These are phyloP conservation scores for Tricholaema leucomelas DNA, from an alignment of 2,113 vertebrate species.

Conservation along the genomic window DNA sequence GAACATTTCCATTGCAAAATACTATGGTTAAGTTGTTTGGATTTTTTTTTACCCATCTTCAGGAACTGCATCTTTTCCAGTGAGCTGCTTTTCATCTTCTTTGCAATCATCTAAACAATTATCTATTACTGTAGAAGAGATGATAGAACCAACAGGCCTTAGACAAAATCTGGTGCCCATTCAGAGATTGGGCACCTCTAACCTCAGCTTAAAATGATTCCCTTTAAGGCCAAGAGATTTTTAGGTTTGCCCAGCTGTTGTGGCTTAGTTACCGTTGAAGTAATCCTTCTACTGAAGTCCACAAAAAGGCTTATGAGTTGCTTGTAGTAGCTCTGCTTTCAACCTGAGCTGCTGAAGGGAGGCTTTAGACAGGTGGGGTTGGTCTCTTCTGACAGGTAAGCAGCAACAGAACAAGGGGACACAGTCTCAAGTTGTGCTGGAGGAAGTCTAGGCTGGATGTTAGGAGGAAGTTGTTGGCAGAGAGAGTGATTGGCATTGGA, in stretches of 20 bases:
- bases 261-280: background rate
- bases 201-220: background rate
- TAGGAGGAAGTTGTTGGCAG: too few species aligned
- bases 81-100: background rate
- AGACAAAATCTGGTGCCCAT: too few species aligned
- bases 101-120: background rate
- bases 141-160: too few species aligned
- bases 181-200: background rate
- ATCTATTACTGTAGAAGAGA: too few species aligned
- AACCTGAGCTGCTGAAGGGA: background rate
- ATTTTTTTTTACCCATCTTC: background rate
- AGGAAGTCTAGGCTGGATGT: too few species aligned
- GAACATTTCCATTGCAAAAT: background rate
- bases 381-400: too few species aligned
- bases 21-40: background rate
- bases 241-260: background rate
- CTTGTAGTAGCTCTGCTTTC: rapidly evolving
- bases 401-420: too few species aligned
- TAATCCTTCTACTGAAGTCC: background rate
- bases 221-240: background rate
- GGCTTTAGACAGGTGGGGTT: too few species aligned
- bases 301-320: background rate
- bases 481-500: too few species aligned
- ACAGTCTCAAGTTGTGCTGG: too few species aligned
- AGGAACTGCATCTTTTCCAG: background rate